Evolutionary conservation across 2,113 vertebrate species (phyloP), one percentile per base, ranked within the genome.

Genomic region (Channa argus): DNA sequence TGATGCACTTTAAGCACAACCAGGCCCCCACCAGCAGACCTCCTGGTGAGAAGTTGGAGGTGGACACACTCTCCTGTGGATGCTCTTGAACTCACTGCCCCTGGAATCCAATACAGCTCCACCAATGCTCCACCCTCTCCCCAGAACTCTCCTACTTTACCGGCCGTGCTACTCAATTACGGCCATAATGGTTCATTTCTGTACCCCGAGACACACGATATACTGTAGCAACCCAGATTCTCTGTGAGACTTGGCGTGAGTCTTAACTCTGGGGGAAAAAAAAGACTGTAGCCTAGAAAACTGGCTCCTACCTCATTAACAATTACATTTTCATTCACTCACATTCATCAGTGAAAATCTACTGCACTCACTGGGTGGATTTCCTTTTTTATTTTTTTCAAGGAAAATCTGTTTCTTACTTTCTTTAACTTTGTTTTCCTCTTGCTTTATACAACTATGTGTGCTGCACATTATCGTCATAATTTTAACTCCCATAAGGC

Each of bases 301-400:
- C 63, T 65, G 79, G 86, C 92, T 89, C 90, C 89, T 71, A 83
- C 82, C 90, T 92, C 90, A 86, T 92, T 90, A 90, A 85, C 86
- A 69, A 87, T 86, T 86, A 70, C 75, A 83, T 85, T 90, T 89
- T 89, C 84, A 89, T 82, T 77, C 83, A 63, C 85, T 87, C 84
- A 87, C 37, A 60, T 63, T 49, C 34, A 78, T 88, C 69, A 63
- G 47, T 82, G 74, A 85, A 89, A 90, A 86, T 88, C 80, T 80
- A 74, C 67, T 11, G 53, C 10, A 66, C 76, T 82, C 72, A 41
- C 79, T 62, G 67, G 45, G 66, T 33, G 71, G 61, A 86, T 73
- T 77, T 68, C 55, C 45, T 50, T 46, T 13, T 63, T 55, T 34
- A 41, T 39, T 47, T 51, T 53, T 67, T 81, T 38, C 71, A 55